Base-by-base conservation (phyloP, 2,113 vertebrate genomes). In the Seriola quinqueradiata region DNA sequence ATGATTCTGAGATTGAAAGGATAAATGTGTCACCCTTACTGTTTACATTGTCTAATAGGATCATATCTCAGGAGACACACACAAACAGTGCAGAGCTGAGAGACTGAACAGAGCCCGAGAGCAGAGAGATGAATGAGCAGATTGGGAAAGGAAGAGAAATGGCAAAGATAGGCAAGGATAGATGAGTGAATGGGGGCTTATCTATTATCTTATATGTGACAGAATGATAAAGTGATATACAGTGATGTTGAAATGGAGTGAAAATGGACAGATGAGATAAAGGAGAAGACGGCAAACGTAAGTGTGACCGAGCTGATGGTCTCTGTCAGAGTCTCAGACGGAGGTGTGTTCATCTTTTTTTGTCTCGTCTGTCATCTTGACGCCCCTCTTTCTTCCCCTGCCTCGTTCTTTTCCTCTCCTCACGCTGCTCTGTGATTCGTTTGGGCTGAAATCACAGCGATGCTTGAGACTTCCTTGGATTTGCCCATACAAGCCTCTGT, bases 281-380 rank as follows among this genome's bases (percentile, higher is more conserved):
- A 74, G 55, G 79, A 64, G 67, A 70, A 52, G 70, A 76, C 36
- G 64, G 11, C 48, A 52, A 75, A 52, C 71, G 52, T 67, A 54
- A 72, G 78, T 69, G 78, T 32, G 78, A 79, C 48, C 67, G 83
- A 86, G 82, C 75, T 82, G 86, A 85, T 83, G 74, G 72, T 73
- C 23, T 67, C 60, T 54, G 83, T 85, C 74, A 75, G 54, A 65
- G 85, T 23, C 54, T 61, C 58, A 42, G 36, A 70, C 60, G 75
- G 40, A 17, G 17, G 70, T 70, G 79, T 68, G 71, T 75, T 81
- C 50, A 10, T 81, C 66, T 50, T 78, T 46, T 52, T 55, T 48
- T 16, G 13, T 50, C 40, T 19, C 16, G 1, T 50, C 25, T 57
- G 67, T 85, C 75, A 65, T 54, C 48, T 34, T 3, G 25, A 64